Evolutionary conservation across 2,888 invertebrate genomes (phyloP).

Genomic region (Pristionchus maxplancki): DNA sequence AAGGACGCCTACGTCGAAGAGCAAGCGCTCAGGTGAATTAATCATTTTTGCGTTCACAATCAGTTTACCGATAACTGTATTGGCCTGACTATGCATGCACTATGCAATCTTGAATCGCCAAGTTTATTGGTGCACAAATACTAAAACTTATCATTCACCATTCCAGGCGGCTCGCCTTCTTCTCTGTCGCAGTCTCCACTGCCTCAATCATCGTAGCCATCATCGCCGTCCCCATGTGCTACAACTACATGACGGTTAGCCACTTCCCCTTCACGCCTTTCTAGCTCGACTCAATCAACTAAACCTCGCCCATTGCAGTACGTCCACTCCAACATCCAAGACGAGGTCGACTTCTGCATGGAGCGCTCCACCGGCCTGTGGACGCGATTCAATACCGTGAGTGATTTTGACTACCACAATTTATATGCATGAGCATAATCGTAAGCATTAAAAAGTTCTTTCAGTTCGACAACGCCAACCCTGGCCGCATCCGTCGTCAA

Average conservation of each 20-base stretch:
- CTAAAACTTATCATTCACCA: background rate
- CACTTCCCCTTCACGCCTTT: too few relatives aligned
- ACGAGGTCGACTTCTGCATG: slow-evolving; percentile 46
- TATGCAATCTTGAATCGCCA: background rate
- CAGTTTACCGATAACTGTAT: background rate
- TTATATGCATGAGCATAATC: too few relatives aligned
- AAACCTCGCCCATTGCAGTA: slow-evolving; percentile 21
- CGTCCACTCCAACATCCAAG: slow-evolving; percentile 46
- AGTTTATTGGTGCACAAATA: background rate
- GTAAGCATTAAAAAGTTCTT: too few relatives aligned
- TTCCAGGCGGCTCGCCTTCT: slow-evolving; percentile 28
- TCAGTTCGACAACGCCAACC: too few relatives aligned
- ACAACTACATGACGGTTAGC: slow-evolving; percentile 47
- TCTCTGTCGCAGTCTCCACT: slow-evolving; percentile 31
- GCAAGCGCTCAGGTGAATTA: background rate
- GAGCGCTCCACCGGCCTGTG: slow-evolving; percentile 3
- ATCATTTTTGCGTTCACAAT: background rate
- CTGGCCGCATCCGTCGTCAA: background rate
- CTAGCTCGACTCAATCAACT: too few relatives aligned
- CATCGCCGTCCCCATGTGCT: slow-evolving; percentile 46
- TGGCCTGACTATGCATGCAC: background rate
- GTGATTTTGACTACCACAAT: background rate
- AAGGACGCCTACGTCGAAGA: background rate
- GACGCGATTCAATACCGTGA: background rate
- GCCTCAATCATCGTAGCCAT: slow-evolving; percentile 2